phyloP scores from a whole-genome alignment of 2,888 invertebrate species.

The Pachycephus smyrnensis region DNA sequence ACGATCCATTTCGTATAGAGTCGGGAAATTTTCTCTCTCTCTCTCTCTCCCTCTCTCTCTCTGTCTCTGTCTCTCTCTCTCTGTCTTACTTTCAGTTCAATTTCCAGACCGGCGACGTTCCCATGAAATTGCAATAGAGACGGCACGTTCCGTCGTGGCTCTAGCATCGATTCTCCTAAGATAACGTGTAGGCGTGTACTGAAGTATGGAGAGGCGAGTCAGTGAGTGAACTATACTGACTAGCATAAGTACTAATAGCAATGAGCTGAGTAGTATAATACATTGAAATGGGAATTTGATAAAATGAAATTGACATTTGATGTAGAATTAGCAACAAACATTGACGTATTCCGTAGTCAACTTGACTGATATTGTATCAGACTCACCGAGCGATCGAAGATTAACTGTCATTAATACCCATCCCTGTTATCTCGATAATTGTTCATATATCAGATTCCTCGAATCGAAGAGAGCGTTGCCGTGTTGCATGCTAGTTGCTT shows the following conservation, averaged over 20 bases:
- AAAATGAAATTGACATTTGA: not conserved
- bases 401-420: not conserved
- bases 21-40: not conserved
- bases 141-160: not conserved
- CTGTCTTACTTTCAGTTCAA: not conserved
- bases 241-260: not conserved
- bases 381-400: not conserved
- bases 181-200: not conserved
- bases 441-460: not conserved
- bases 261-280: not conserved
- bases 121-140: slow-evolving; percentile 1
- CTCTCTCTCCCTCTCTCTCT: not conserved
- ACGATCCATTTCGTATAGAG: not conserved
- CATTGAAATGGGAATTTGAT: not conserved
- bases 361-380: not conserved
- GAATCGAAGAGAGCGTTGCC: not conserved
- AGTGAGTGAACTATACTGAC: not conserved
- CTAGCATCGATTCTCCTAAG: not conserved
- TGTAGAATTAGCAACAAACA: not conserved
- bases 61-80: not conserved
- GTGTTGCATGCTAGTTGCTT: not conserved
- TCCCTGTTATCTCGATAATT: not conserved
- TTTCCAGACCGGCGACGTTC: not conserved
- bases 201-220: not conserved
- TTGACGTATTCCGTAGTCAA: not conserved